Evolutionary conservation across 2,888 invertebrate genomes (phyloP), one percentile per base, ranked within the genome.

Genomic region (Lypha dubia): DNA sequence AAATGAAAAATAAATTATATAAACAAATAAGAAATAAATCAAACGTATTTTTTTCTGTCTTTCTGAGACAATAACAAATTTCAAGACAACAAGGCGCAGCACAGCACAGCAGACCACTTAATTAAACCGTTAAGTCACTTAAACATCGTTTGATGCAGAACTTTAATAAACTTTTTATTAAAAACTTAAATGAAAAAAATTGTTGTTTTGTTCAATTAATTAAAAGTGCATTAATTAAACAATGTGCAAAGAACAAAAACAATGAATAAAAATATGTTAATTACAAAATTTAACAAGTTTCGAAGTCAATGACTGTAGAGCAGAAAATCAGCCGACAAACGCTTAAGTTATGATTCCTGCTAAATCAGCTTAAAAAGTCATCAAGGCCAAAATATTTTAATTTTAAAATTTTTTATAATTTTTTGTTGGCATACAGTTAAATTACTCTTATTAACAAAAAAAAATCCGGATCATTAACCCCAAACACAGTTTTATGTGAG

Each of bases 271-370:
- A 51, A 75, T 70, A 62, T 28, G 32, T 44, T 53, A 35, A 44
- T 24, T 74, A 44, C 0, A 73, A 41, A 79, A 77, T 46, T 46
- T 58, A 46, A 74, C 67, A 77, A 58, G 80, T 80, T 76, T 35
- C 11, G 3, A 20, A 35, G 85, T 82, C 82, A 82, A 71, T 79
- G 84, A 46, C 77, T 65, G 74, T 79, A 56, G 46, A 51, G 24
- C 63, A 49, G 32, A 62, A 46, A 79, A 41, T 28, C 65, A 65
- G 46, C 13, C 53, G 15, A 13, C 24, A 38, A 38, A 44, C 28
- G 24, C 20, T 53, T 35, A 28, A n/a, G n/a, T n/a, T n/a, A 60
- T 28, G 60, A 8, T 74, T 44, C 60, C 35, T 53, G 49, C 3
- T 58, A 35, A 53, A 28, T 60, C 22, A 51, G 1, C 17, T 58